phyloP scores from a whole-genome alignment of 1,140 invertebrate species.

The Meloidogyne chitwoodi region DNA sequence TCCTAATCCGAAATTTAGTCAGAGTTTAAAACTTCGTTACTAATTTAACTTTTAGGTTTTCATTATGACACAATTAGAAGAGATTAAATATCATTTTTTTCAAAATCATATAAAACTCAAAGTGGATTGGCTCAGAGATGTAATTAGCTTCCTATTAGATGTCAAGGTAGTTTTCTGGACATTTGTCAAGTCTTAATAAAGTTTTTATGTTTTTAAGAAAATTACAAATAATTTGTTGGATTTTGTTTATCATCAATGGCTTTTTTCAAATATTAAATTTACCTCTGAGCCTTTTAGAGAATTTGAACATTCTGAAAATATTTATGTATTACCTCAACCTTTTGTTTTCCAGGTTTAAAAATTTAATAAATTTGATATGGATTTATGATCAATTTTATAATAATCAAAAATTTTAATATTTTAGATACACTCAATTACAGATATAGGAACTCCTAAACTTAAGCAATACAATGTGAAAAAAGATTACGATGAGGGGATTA shows the following conservation, averaged over 20 bases:
- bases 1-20: no score
- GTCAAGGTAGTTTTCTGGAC: background rate
- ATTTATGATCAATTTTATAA: background rate
- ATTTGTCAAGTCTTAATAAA: background rate
- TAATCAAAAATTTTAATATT: background rate
- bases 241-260: constrained; percentile 17
- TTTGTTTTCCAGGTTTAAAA: constrained; percentile 1
- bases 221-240: background rate
- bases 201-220: background rate
- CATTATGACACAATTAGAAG: background rate
- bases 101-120: constrained; percentile 3
- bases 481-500: background rate
- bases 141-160: background rate
- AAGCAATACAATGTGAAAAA: background rate
- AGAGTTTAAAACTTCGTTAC: no score
- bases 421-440: constrained; percentile 3
- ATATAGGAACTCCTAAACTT: background rate
- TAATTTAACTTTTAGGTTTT: background rate
- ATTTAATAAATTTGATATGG: background rate
- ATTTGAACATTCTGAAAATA: background rate
- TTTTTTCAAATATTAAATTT: constrained; percentile 7
- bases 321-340: background rate
- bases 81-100: background rate
- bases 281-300: background rate
- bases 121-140: background rate